Evolutionary conservation across 2,888 invertebrate species (phyloP), one percentile per base, ranked within the genome.

Genomic region (Phengaris arion): DNA sequence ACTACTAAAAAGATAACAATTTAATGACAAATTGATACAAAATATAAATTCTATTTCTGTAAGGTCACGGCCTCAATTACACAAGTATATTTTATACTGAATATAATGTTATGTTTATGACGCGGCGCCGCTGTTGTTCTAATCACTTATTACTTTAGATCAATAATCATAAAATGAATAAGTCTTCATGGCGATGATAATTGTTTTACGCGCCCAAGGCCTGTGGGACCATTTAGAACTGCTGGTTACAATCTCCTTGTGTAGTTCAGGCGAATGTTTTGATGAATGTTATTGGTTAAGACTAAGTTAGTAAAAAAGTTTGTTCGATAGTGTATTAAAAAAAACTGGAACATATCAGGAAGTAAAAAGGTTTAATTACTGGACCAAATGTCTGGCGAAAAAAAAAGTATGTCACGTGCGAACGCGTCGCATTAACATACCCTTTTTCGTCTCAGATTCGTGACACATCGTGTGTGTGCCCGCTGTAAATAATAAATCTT

Each of bases 401-500:
- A 86, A 87, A 85, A 85, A 81, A 82, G 83, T 84, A 85, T 84
- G 89, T 91, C 89, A 92, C 92, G 91, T 90, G 92, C 88, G 85
- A 86, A 84, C 82, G 80, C 82, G 80, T 83, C 85, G 85, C 89
- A 93, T 93, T 93, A 92, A 86, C 92, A 92, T 92, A 90, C 86
- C 87, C 89, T 85, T 91, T 90, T 91, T 88, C 85, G 84, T 89
- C 83, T 87, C 88, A 88, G 85, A 88, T 90, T 93, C 93, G 93
- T 92, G 92, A 93, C 90, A 88, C 92, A 85, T 86, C 92, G 93
- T 93, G 93, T 92, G 93, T 87, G 93, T 87, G 92, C 91, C 83
- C 85, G 87, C 84, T 89, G 92, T 92, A 92, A 93, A 92, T 92
- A 93, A 93, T 92, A 93, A 93, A 93, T 93, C 90, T 91, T 91